These are phyloP conservation scores for Frankliniella intonsa DNA, from an alignment of 2,888 invertebrate genomes.

Conservation along the genomic window DNA sequence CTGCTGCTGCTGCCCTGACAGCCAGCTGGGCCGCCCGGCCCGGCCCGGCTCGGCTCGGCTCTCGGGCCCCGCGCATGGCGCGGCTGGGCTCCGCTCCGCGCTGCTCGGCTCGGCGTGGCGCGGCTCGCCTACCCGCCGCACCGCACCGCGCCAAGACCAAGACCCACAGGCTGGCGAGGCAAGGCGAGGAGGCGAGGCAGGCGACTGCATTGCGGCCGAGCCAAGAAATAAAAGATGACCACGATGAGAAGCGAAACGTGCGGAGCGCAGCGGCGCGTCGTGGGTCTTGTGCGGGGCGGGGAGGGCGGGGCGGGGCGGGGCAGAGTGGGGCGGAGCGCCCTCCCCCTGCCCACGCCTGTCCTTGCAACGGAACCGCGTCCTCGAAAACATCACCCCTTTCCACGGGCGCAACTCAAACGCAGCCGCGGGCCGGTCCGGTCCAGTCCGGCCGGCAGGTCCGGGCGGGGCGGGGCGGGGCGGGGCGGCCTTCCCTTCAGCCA, in stretches of 20 bases:
- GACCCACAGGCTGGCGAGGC: neutral
- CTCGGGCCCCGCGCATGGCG: neutral
- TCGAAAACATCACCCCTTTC: too few relatives aligned
- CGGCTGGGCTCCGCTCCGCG: neutral
- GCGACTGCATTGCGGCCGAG: constrained; percentile 12
- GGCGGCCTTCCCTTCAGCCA: too few relatives aligned
- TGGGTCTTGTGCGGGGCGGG: neutral
- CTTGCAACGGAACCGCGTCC: too few relatives aligned
- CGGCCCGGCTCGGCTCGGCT: constrained; percentile 15
- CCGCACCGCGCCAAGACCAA: neutral
- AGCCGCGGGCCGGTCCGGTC: too few relatives aligned
- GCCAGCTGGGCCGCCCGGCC: neutral
- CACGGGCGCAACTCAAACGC: too few relatives aligned
- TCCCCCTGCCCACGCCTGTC: too few relatives aligned
- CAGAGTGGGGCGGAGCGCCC: neutral
- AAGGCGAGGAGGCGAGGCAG: neutral
- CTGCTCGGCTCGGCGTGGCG: neutral
- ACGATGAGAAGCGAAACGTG: constrained; percentile 9
- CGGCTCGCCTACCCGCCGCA: constrained; percentile 1
- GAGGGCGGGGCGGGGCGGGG: neutral
- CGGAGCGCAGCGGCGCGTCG: neutral
- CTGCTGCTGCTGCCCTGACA: neutral
- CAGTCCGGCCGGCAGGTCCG: too few relatives aligned
- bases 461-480: too few relatives aligned
- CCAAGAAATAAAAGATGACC: neutral